Evolutionary conservation across 2,888 invertebrate genomes (phyloP), one percentile per base, ranked within the genome.

Genomic region (Euzophera pinguis): DNA sequence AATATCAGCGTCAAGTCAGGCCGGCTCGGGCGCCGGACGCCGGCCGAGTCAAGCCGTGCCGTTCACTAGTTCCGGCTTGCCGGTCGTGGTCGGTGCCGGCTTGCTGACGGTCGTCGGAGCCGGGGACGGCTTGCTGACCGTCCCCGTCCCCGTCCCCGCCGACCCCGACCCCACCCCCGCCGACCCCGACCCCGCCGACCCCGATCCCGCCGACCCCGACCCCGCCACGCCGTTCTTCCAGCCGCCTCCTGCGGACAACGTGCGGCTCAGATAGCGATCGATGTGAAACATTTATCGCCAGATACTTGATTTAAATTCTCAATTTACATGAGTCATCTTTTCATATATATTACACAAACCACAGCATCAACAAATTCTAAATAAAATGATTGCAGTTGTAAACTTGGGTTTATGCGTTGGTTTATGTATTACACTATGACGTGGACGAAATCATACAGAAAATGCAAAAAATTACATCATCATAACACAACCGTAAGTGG

Each of bases 191-290:
- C 52, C 27, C 51, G 10, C 41, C 91, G 73, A 53, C 81, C 72
- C 56, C 74, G 22, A 66, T 72, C 76, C 73, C 61, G 32, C 32
- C 9, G 32, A 32, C n/a, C n/a, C n/a, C 32, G 32, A 7, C n/a
- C n/a, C n/a, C 32, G 32, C 32, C 53, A 68, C 75, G 45, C 82
- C 90, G 80, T 84, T 88, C 82, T 85, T 90, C 91, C 85, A 92
- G 58, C 84, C 85, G 74, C 84, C 81, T 58, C 81, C 84, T 79
- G 73, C 53, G 63, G 68, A 48, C 43, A 45, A 45, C 32, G 38
- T 10, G 1, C 9, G 10, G 3, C 22, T 9, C 14, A n/a, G 3
- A 7, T 32, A 22, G 5, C 22, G 5, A n/a, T n/a, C n/a, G n/a
- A n/a, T n/a, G n/a, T n/a, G n/a, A n/a, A n/a, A n/a, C n/a, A n/a